Base-by-base conservation (phyloP, 2,113 vertebrate species). In the Brachirus orientalis region DNA sequence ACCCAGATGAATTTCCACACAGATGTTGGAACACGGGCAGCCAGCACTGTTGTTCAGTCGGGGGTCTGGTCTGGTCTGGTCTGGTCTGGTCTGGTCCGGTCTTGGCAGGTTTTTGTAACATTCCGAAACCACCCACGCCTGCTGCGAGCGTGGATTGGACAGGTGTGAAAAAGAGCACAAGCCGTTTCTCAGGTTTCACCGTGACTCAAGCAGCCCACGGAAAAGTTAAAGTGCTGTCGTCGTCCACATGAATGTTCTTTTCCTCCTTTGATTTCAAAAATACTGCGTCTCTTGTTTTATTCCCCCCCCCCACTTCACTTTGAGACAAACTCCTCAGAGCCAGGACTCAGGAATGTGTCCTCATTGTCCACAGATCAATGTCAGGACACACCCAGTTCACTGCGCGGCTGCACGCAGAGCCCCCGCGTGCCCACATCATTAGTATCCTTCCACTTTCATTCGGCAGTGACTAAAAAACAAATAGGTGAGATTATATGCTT, bases 301-400 rank as follows among this genome's bases (percentile, higher is more conserved):
- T 28, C 5, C 22, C 5, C 5, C 20, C 36, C 50, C 19, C 44
- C 0, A 8, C 9, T 20, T 36, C 1, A 0, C 33, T 28, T 58
- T 58, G 19, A 56, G 20, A 44, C 35, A 1, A 10, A 20, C 4
- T 8, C 11, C 22, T 43, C 4, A 0, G 4, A 2, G 19, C 18
- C 55, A 56, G 43, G 77, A 79, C 68, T 81, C 68, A 40, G 38
- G 38, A 40, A 40, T 52, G 22, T 45, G 44, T 16, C 6, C 28
- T 28, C 28, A 28, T 28, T 28, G 28, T 28, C 28, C 28, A 28
- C 28, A 0, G 2, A 0, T 13, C 68, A 7, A 0, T 54, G 28
- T 46, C 9, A 18, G 40, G 17, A 0, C 79, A 37, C 76, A 2
- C 79, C 82, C 76, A n/a, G n/a, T n/a, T 43, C 53, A 7, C n/a